Evolutionary conservation across 1,140 invertebrate species (phyloP), one percentile per base, ranked within the genome.

Genomic region (Ips nitidus): DNA sequence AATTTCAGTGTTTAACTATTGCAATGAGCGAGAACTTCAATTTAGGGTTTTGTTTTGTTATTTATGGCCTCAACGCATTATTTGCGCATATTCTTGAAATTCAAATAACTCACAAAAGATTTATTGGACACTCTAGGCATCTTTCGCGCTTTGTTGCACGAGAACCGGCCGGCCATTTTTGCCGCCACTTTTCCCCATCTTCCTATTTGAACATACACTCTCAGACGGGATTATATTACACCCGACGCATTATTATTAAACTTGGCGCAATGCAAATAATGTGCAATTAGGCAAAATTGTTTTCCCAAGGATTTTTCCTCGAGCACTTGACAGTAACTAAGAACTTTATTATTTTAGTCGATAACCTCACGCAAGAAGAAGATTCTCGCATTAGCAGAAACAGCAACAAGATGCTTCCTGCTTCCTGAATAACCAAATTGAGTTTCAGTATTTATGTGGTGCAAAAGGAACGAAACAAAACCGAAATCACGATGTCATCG

Each of bases 401-500:
- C 1, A 50, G 45, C 2, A 50, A 3, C 1, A 1, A 2, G 45
- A 50, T 8, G 1, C 7, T 3, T 3, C 22, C 2, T 8, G 7
- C 1, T 50, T 50, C 45, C 22, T 2, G 22, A 8, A 45, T 45
- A 5, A 5, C 8, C 43, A 45, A 45, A 45, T 45, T 45, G 8
- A 8, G 4, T 45, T 45, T 8, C 4, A 45, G 43, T 4, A 45
- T 45, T 45, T 45, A 8, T 50, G 22, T 22, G 22, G 22, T 22
- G 22, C 22, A 22, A 22, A 22, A 50, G 45, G 45, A 3, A 50
- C 7, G 67, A 73, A 57, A 65, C 66, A 70, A 71, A 66, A 57
- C 5, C 37, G 63, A 73, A 60, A 73, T 63, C 71, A 73, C 71
- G 68, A 73, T 71, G 68, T 73, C 68, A 73, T 70, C 70, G 57